phyloP scores from a whole-genome alignment of 2,113 vertebrate species.

The Trogon melanurus region DNA sequence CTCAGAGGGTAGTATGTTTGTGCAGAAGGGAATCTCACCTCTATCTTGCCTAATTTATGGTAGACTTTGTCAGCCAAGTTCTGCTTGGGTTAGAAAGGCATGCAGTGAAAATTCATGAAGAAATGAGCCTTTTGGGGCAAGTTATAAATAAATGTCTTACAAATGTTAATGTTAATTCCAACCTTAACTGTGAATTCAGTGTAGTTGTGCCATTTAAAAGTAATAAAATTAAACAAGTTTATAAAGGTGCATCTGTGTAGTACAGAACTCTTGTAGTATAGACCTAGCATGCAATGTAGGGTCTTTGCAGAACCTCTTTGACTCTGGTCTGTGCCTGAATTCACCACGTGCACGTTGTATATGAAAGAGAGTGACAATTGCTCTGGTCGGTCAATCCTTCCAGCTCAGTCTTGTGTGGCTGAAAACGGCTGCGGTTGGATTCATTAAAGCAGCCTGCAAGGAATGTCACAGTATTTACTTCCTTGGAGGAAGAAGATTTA shows the following conservation, averaged over 20 bases:
- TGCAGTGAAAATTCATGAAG: not conserved
- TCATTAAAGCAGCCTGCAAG: not conserved
- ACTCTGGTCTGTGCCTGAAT: not conserved
- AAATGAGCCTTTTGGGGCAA: not conserved
- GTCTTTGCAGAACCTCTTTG: not conserved
- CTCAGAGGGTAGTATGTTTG: not conserved
- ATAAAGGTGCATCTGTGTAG: not conserved
- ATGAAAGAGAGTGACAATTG: not conserved
- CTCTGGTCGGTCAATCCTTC: accelerated
- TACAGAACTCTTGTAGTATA: not conserved
- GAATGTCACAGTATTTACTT: not conserved
- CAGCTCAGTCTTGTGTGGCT: not conserved
- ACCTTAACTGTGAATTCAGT: not conserved
- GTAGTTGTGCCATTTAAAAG: not conserved
- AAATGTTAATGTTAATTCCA: not conserved
- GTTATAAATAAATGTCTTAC: not conserved
- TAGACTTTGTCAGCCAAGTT: not conserved
- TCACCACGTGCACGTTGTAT: accelerated
- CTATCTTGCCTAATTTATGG: not conserved
- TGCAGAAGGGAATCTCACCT: not conserved
- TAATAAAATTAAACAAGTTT: not conserved
- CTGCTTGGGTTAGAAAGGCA: not conserved
- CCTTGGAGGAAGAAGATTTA: not conserved
- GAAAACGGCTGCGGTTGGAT: not conserved
- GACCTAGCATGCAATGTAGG: not conserved